Evolutionary conservation across 2,113 vertebrate species (phyloP).

Genomic region (Hyaena hyaena): DNA sequence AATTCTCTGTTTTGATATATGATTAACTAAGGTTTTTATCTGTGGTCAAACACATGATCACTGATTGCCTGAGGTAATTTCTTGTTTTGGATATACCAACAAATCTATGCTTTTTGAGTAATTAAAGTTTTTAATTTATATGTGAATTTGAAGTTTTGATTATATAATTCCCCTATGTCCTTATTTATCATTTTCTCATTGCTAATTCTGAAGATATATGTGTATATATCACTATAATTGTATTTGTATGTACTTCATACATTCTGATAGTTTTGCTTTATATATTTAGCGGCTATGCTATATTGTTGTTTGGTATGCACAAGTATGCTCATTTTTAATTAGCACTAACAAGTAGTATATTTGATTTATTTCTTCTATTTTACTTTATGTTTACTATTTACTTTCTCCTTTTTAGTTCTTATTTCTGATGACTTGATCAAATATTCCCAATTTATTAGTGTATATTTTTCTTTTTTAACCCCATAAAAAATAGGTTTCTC

Average conservation of each 20-base stretch:
- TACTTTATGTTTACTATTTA: not conserved
- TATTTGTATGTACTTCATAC: not conserved
- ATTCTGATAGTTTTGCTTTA: not conserved
- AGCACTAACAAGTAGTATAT: not conserved
- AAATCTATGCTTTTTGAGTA: not conserved
- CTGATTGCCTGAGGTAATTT: not conserved
- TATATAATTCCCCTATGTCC: not conserved
- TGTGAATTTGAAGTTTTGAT: not conserved
- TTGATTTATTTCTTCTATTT: not conserved
- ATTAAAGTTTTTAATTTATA: not conserved
- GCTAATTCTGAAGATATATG: not conserved
- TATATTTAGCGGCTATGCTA: not conserved
- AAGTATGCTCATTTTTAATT: not conserved
- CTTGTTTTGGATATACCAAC: not conserved
- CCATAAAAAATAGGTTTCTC: not conserved
- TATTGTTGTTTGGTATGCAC: not conserved
- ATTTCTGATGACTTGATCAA: not conserved
- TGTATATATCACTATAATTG: not conserved
- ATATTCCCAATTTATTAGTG: not conserved
- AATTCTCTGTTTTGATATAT: not conserved
- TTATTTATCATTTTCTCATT: not conserved
- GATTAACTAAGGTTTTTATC: not conserved
- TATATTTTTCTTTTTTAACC: not conserved
- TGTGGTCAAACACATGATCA: not conserved
- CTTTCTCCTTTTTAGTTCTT: not conserved